Conservation (phyloP, 2,797 vertebrate genomes). For the Cryptoprocta ferox region DNA sequence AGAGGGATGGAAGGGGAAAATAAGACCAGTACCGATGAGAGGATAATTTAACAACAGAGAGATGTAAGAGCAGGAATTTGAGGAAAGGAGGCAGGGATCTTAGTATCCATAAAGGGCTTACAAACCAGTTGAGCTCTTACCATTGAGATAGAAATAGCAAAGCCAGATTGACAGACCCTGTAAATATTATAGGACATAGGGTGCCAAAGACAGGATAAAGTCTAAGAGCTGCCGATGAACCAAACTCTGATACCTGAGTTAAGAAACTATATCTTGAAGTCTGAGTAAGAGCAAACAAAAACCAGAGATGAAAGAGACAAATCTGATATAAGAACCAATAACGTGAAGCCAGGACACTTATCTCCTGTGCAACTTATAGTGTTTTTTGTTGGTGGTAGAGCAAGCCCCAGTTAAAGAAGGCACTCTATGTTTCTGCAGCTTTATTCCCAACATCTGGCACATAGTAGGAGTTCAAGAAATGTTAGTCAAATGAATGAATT, state of each 20-base stretch:
- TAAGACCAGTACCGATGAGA: neutral
- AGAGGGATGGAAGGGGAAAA: neutral
- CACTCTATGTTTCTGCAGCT: neutral
- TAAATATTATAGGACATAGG: neutral
- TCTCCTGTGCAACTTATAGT: neutral
- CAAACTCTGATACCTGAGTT: neutral
- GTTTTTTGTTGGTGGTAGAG: neutral
- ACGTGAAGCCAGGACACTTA: neutral
- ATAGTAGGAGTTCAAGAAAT: neutral
- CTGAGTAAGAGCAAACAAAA: conserved; percentile 42
- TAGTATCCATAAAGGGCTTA: neutral
- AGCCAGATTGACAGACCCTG: neutral
- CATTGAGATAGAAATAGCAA: neutral
- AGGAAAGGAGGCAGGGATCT: neutral
- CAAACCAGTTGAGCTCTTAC: neutral
- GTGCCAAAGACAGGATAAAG: neutral
- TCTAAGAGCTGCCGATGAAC: conserved; percentile 8
- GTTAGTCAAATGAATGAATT: conserved; percentile 19
- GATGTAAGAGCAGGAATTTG: conserved; percentile 3
- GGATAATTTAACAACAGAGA: conserved; percentile 3
- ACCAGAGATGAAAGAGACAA: neutral
- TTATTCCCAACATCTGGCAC: neutral
- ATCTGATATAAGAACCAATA: conserved; percentile 25
- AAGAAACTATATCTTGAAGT: conserved; percentile 1
- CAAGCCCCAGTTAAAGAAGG: neutral